Evolutionary conservation across 2,113 vertebrate species (phyloP), one percentile per base, ranked within the genome.

Genomic region (Hypomesus transpacificus): DNA sequence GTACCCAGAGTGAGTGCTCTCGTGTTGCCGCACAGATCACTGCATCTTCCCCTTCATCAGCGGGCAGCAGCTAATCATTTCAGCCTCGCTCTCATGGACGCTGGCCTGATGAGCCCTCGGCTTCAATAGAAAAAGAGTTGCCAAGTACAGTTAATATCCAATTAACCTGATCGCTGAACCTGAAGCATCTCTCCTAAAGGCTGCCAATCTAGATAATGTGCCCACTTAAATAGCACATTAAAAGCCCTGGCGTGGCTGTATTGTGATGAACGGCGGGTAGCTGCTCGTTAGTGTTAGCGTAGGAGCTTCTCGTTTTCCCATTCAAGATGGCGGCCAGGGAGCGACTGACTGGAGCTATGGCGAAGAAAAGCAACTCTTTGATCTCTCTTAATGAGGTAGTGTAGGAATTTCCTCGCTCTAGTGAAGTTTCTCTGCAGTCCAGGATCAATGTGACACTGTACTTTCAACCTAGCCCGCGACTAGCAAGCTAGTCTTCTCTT

Each of bases 141-240:
- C 63, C 7, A 39, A 84, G 69, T 85, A 70, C 73, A 83, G 39
- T 81, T 86, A 81, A 84, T n/a, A 70, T 87, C 75, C 84, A 85
- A 85, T 89, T 88, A 87, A 85, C 81, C 81, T 73, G 68, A 76
- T 26, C 77, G 21, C 63, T 85, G 85, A 89, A 81, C 80, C 76
- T 54, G 73, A 81, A 81, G 81, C 69, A 62, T 64, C 70, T 20
- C 70, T 69, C 66, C 54, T 68, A 79, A 53, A 69, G 74, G 75
- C 82, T 79, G 75, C 68, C 50, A 68, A 46, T 53, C 71, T 70
- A 80, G 46, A 78, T 76, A 82, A 78, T 80, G 75, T 62, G 50
- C 50, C 76, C 69, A 82, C 85, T 87, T 87, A 88, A 66, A 69
- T 65, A 39, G 73, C 70, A 71, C 74, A 80, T 84, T 71, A 70